A percentile compares a stretch with the other conserved stretches of the same genome.
These are phyloP conservation scores for Chloroclysta siterata DNA, from an alignment of 2,888 invertebrate species.

Conservation along the genomic window DNA sequence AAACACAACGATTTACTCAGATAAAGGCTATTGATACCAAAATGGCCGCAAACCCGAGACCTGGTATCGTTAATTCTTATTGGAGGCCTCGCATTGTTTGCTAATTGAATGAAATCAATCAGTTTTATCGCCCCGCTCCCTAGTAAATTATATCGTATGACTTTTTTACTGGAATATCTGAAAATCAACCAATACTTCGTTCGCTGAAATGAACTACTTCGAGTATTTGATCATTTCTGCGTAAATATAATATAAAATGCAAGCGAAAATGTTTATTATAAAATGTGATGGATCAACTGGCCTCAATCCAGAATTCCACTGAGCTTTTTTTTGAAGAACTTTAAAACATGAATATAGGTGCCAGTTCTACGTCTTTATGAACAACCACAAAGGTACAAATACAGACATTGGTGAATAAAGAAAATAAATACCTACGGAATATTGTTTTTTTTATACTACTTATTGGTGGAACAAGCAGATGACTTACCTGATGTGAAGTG, in stretches of 20 bases:
- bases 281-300: too few species aligned
- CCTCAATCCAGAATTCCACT: too few species aligned
- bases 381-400: background rate
- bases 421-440: too few species aligned
- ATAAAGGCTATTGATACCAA: conserved; percentile 57
- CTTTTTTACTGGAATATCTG: conserved; percentile 21
- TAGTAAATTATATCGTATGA: conserved; percentile 34
- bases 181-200: conserved; percentile 2
- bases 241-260: too few species aligned
- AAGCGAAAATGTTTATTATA: too few species aligned
- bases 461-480: too few species aligned
- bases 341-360: too few species aligned
- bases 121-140: conserved; percentile 42
- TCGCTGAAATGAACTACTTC: conserved; percentile 5
- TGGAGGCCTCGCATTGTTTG: conserved; percentile 56
- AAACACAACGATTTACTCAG: conserved; percentile 61
- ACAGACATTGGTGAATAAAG: too few species aligned
- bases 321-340: too few species aligned
- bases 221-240: too few species aligned
- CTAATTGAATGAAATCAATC: conserved; percentile 60
- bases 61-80: conserved; percentile 60
- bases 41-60: conserved; percentile 53
- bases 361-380: background rate
- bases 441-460: too few species aligned
- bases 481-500: too few species aligned